Evolutionary conservation across 1,140 invertebrate genomes (phyloP).

Genomic region (Panonychus citri): DNA sequence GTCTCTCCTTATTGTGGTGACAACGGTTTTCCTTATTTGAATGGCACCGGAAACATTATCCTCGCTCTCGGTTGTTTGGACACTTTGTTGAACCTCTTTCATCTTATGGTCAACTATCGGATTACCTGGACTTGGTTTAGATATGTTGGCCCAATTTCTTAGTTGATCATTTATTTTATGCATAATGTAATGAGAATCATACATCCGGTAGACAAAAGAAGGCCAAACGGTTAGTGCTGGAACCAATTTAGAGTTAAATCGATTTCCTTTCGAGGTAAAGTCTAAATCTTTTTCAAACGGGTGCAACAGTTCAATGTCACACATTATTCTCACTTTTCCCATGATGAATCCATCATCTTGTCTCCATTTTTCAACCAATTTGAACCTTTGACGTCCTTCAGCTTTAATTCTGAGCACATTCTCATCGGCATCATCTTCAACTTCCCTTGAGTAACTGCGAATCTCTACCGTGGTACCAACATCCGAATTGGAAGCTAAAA

Average conservation of each 20-base stretch:
- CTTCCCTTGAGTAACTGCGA: conserved; percentile 28
- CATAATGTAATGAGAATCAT: conserved; percentile 6
- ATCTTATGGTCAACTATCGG: background rate
- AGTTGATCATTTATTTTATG: background rate
- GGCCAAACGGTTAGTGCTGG: conserved; percentile 22
- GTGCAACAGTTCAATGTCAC: conserved; percentile 32
- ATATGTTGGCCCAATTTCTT: background rate
- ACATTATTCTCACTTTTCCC: conserved; percentile 37
- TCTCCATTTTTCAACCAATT: conserved; percentile 26
- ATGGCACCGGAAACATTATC: background rate
- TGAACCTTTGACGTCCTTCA: conserved; percentile 39
- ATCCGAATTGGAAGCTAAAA: conserved; percentile 14
- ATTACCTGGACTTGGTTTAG: background rate
- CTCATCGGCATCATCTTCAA: conserved; percentile 8
- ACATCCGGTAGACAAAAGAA: conserved; percentile 17
- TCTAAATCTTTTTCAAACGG: conserved; percentile 13
- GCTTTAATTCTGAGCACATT: conserved; percentile 28
- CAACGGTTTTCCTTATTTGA: background rate
- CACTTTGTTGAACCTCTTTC: background rate
- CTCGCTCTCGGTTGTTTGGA: background rate
- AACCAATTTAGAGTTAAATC: background rate
- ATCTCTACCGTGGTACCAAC: conserved; percentile 48
- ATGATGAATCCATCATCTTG: conserved; percentile 16
- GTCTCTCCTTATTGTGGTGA: background rate
- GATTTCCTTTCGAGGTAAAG: conserved; percentile 5